Conservation (phyloP, 2,888 invertebrate species). For the Erebia palarica region DNA sequence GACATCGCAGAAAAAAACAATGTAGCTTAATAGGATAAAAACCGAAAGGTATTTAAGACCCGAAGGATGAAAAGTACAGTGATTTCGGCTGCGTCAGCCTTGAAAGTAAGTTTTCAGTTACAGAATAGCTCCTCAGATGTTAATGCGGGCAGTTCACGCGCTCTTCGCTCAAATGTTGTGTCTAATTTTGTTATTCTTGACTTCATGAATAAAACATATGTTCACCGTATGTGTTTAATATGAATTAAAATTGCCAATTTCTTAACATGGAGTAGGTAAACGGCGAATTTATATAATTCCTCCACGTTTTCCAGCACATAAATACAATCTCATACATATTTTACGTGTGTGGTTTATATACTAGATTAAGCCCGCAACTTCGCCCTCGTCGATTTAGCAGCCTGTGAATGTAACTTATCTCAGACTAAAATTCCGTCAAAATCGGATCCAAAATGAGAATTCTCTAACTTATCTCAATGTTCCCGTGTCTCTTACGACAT, state of each 20-base stretch:
- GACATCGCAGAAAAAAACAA: neutral
- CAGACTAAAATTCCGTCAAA: too few relatives aligned
- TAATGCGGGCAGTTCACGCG: constrained; percentile 25
- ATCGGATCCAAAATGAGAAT: too few relatives aligned
- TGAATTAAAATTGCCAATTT: constrained; percentile 26
- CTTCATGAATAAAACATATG: constrained; percentile 38
- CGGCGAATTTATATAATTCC: constrained; percentile 6
- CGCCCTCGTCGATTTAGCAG: too few relatives aligned
- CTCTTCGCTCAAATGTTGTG: constrained; percentile 20
- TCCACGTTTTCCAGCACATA: neutral
- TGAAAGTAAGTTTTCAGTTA: neutral
- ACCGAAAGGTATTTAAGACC: neutral
- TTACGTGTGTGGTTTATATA: neutral
- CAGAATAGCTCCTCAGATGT: constrained; percentile 14
- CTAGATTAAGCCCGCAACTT: too few relatives aligned
- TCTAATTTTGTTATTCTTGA: constrained; percentile 30
- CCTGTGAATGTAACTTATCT: too few relatives aligned
- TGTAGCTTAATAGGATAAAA: neutral
- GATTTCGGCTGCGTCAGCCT: neutral
- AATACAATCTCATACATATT: neutral
- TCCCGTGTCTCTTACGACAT: too few relatives aligned
- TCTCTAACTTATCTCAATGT: too few relatives aligned
- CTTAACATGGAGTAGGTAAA: constrained; percentile 12
- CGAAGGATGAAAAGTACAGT: neutral
- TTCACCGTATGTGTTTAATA: constrained; percentile 17